Evolutionary conservation across 2,113 vertebrate species (phyloP).

Genomic region (Scytalopus superciliaris): DNA sequence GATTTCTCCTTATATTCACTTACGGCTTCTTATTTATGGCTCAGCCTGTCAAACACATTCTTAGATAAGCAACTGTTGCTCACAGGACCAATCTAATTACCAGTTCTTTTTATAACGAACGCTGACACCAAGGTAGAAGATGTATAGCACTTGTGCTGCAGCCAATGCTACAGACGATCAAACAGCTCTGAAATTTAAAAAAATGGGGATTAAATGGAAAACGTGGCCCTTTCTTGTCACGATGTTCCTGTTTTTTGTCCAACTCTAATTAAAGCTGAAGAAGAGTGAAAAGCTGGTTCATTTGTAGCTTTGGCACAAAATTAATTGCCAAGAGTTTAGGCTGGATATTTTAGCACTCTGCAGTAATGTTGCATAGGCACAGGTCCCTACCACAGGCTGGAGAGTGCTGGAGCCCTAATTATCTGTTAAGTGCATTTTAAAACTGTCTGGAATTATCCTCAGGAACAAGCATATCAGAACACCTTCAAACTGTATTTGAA

Average conservation of each 20-base stretch:
- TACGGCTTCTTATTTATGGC: slow-evolving; percentile 46
- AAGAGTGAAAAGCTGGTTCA: slow-evolving; percentile 41
- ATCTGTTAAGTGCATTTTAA: not conserved
- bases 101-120: slow-evolving; percentile 47
- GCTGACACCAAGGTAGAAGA: slow-evolving; percentile 54
- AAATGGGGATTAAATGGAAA: not conserved
- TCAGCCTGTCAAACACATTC: slow-evolving; percentile 47
- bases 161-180: slow-evolving; percentile 51
- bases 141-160: slow-evolving; percentile 17
- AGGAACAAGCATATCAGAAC: not conserved
- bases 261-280: slow-evolving; percentile 58
- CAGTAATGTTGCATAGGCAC: not conserved
- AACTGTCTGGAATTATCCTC: not conserved
- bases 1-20: slow-evolving; percentile 22
- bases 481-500: not conserved
- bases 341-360: not conserved
- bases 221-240: slow-evolving; percentile 31
- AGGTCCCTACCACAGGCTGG: not conserved
- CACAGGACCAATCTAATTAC: slow-evolving; percentile 47
- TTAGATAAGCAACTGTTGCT: slow-evolving; percentile 52
- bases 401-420: not conserved
- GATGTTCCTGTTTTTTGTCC: slow-evolving; percentile 46
- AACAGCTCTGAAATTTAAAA: not conserved
- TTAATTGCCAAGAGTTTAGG: slow-evolving; percentile 36
- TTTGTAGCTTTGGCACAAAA: slow-evolving; percentile 9